These are phyloP conservation scores for Philaethria dido DNA, from an alignment of 2,888 invertebrate genomes.

Conservation along the genomic window DNA sequence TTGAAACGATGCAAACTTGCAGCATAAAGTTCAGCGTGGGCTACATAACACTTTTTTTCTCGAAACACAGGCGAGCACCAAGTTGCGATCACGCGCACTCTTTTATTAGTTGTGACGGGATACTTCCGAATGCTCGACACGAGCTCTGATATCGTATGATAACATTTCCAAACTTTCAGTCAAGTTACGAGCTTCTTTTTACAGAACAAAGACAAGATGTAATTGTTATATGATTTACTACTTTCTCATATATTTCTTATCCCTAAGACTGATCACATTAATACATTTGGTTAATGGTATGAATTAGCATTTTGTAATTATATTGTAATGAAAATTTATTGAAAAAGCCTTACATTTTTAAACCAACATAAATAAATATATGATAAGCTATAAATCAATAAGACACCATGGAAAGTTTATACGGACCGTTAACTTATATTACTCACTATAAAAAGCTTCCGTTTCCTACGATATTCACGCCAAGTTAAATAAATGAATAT, in stretches of 20 bases:
- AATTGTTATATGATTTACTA: conserved; percentile 32
- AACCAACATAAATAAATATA: conserved; percentile 28
- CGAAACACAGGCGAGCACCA: conserved; percentile 50
- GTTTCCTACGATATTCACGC: conserved; percentile 53
- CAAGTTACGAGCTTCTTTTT: conserved; percentile 36
- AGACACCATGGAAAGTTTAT: conserved; percentile 56
- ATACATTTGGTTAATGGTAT: too few species aligned
- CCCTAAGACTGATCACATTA: too few species aligned
- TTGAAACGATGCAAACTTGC: conserved; percentile 72
- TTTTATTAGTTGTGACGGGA: conserved; percentile 58
- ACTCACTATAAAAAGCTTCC: conserved; percentile 67
- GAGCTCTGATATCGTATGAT: conserved; percentile 46
- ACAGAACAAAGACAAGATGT: conserved; percentile 34
- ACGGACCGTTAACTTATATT: conserved; percentile 71
- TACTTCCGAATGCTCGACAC: conserved; percentile 47
- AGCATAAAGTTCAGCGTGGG: conserved; percentile 62
- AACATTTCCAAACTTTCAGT: conserved; percentile 44
- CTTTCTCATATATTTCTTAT: conserved; percentile 19
- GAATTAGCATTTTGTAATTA: too few species aligned
- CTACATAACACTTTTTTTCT: conserved; percentile 65
- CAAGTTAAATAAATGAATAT: conserved; percentile 36
- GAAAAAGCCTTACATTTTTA: background rate
- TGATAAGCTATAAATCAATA: conserved; percentile 36
- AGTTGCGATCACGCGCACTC: conserved; percentile 56
- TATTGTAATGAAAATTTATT: too few species aligned